phyloP scores from a whole-genome alignment of 2,888 invertebrate genomes.

The Lasioglossum marginatum region DNA sequence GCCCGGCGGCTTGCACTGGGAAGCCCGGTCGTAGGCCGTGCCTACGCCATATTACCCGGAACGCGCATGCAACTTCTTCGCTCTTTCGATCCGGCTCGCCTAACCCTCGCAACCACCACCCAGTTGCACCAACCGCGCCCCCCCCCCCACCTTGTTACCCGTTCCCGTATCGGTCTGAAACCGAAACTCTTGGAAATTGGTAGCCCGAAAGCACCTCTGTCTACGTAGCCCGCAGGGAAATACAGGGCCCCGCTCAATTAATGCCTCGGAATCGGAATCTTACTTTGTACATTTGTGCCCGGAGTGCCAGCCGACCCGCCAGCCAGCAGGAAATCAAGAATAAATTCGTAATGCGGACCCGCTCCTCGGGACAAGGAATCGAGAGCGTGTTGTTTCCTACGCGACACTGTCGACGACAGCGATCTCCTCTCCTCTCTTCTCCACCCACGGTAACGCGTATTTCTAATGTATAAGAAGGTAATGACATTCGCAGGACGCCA shows the following conservation, averaged over 20 bases:
- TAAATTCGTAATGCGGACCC: constrained; percentile 79
- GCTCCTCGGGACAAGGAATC: constrained; percentile 33
- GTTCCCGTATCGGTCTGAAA: constrained; percentile 62
- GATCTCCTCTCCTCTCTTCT: not conserved
- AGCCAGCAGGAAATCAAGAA: constrained; percentile 77
- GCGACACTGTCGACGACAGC: not conserved
- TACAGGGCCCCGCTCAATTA: constrained; percentile 79
- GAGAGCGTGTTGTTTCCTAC: constrained; percentile 55
- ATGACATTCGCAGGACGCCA: constrained; percentile 34
- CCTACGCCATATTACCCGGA: constrained; percentile 61
- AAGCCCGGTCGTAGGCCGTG: constrained; percentile 21
- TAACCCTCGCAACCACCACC: constrained; percentile 36
- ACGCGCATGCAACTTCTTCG: constrained; percentile 63
- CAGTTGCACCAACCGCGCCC: not conserved
- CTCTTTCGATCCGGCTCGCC: constrained; percentile 30
- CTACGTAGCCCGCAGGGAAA: constrained; percentile 80
- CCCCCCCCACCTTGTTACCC: constrained; percentile 41
- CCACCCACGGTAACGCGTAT: constrained; percentile 10
- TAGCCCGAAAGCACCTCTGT: constrained; percentile 68
- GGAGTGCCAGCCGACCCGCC: constrained; percentile 42
- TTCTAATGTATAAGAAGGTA: constrained; percentile 47
- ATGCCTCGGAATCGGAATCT: constrained; percentile 82
- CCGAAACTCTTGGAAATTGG: constrained; percentile 73
- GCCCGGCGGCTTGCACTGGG: constrained; percentile 47
- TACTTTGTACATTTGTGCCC: constrained; percentile 76